These are phyloP conservation scores for Tragelaphus buxtoni DNA, from an alignment of 2,113 vertebrate genomes.

Conservation along the genomic window DNA sequence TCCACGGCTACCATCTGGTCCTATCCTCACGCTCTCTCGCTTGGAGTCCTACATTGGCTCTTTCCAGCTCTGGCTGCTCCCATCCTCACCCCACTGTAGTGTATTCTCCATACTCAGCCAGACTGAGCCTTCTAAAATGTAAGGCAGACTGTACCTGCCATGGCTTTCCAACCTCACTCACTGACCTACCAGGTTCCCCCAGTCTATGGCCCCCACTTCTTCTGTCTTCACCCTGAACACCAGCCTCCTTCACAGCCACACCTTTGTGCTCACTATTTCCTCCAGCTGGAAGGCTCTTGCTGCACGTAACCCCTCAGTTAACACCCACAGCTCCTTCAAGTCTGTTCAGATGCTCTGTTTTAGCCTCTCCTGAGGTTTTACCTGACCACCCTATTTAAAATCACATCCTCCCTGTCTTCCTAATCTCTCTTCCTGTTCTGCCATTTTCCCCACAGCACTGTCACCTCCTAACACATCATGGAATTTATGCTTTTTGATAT, in stretches of 20 bases:
- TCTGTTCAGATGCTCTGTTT: background rate
- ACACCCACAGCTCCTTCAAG: background rate
- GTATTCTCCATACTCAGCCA: background rate
- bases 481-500: background rate
- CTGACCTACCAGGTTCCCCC: background rate
- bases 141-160: background rate
- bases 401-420: background rate
- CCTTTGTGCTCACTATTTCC: background rate
- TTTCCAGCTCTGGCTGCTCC: background rate
- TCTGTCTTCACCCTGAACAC: background rate
- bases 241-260: background rate
- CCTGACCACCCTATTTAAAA: background rate
- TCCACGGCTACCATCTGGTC: background rate
- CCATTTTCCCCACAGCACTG: background rate
- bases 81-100: background rate
- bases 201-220: background rate
- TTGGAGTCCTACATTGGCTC: background rate
- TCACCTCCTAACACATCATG: background rate
- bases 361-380: background rate
- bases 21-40: background rate
- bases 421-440: background rate
- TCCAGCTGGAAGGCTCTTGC: background rate
- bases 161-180: background rate
- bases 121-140: background rate
- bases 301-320: background rate